Percentiles rank a stretch among this genome's conserved stretches.
Conservation (phyloP, 1,140 invertebrate genomes). For the Mamestra configurata region DNA sequence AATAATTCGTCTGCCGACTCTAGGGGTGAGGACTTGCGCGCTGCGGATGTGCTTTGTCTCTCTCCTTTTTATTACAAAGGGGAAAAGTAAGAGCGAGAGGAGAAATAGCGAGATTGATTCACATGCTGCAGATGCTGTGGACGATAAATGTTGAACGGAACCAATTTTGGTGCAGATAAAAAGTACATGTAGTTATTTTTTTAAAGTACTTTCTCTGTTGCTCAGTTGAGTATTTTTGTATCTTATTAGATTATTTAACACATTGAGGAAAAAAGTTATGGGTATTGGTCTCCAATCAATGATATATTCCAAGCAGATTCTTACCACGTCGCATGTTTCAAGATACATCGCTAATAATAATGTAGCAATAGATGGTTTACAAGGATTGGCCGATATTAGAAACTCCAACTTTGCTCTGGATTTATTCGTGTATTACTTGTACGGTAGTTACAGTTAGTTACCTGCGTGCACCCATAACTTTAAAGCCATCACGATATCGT, state of each 20-base stretch:
- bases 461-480: background rate
- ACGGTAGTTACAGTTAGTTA: background rate
- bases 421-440: background rate
- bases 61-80: conserved; percentile 52
- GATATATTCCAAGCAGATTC: too few species aligned
- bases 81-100: conserved; percentile 65
- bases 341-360: too few species aligned
- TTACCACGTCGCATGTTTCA: too few species aligned
- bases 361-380: too few species aligned
- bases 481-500: conserved; percentile 23
- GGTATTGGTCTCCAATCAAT: too few species aligned
- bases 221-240: background rate
- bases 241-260: conserved; percentile 6
- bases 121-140: conserved; percentile 80
- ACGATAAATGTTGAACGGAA: conserved; percentile 65
- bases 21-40: conserved; percentile 74
- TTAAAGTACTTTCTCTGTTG: background rate
- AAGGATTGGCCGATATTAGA: background rate
- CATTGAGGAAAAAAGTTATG: background rate
- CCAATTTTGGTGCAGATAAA: conserved; percentile 48
- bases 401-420: background rate
- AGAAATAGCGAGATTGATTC: conserved; percentile 72
- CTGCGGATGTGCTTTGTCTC: conserved; percentile 61
- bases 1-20: conserved; percentile 63
- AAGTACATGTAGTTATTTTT: background rate